phyloP scores from a whole-genome alignment of 2,888 invertebrate genomes.

The Brachypterus glaber region DNA sequence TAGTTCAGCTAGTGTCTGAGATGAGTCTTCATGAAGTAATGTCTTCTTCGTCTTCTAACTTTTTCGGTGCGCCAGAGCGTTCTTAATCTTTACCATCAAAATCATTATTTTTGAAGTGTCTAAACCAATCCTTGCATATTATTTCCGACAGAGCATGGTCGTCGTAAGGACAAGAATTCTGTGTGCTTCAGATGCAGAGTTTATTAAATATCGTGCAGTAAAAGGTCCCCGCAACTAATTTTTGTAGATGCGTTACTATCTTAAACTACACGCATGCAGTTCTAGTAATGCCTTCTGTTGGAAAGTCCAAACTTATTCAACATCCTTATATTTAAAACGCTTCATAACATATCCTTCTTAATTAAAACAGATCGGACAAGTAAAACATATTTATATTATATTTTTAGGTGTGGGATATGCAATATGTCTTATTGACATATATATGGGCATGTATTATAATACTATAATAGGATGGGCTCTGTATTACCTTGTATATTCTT shows the following conservation, averaged over 20 bases:
- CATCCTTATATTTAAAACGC: neutral
- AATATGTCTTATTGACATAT: conserved; percentile 90
- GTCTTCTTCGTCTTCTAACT: neutral
- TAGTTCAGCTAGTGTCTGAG: neutral
- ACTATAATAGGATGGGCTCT: conserved; percentile 95
- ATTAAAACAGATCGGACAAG: no score
- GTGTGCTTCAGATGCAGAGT: neutral
- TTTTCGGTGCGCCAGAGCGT: no score
- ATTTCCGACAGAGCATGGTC: neutral
- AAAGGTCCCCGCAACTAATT: no score
- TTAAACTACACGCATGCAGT: no score
- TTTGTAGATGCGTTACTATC: no score
- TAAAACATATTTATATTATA: no score
- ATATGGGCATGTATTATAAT: conserved; percentile 96
- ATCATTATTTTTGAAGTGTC: no score
- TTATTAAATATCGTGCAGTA: no score
- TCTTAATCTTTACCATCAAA: no score
- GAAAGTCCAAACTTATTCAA: neutral
- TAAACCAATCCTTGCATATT: neutral
- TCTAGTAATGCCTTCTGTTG: no score
- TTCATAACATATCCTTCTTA: no score
- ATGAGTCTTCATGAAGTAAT: neutral
- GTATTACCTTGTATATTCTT: conserved; percentile 79
- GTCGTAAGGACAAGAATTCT: neutral
- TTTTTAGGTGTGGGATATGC: conserved; percentile 85